Conservation (phyloP, 1,140 invertebrate genomes). For the Solenopsis fugax region DNA sequence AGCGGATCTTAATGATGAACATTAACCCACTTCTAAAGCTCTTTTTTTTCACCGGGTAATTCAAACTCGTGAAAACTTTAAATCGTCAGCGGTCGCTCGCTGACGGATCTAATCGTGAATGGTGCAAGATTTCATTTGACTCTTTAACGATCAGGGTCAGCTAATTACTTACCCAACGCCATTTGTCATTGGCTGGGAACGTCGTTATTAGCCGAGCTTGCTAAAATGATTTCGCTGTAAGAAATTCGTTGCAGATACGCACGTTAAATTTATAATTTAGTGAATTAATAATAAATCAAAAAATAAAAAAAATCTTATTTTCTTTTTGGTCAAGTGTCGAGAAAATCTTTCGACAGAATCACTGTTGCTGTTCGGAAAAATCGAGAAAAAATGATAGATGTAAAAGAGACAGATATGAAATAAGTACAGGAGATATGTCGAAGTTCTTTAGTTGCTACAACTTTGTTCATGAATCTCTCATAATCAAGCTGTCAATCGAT, state of each 20-base stretch:
- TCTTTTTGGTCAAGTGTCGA: background rate
- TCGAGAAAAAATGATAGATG: background rate
- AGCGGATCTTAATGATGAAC: constrained; percentile 49
- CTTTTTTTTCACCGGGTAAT: constrained; percentile 37
- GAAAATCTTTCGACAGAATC: background rate
- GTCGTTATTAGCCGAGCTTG: constrained; percentile 44
- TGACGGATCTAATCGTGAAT: constrained; percentile 64
- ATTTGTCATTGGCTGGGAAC: constrained; percentile 45
- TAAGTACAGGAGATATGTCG: background rate
- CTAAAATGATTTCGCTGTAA: constrained; percentile 14
- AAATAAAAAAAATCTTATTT: background rate
- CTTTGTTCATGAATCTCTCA: background rate
- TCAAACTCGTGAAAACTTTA: constrained; percentile 61
- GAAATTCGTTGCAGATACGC: background rate
- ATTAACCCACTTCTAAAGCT: constrained; percentile 63
- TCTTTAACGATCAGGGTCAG: constrained; percentile 58
- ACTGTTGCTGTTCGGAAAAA: background rate
- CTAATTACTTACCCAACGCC: constrained; percentile 53
- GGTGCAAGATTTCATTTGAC: constrained; percentile 55
- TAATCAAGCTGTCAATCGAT: background rate
- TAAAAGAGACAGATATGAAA: background rate
- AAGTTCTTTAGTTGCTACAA: background rate
- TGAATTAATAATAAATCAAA: too few relatives aligned
- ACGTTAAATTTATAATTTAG: constrained; percentile 29
- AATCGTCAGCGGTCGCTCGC: constrained; percentile 25